Base-by-base conservation (phyloP, 2,797 vertebrate genomes). In the Eleutherodactylus coqui region DNA sequence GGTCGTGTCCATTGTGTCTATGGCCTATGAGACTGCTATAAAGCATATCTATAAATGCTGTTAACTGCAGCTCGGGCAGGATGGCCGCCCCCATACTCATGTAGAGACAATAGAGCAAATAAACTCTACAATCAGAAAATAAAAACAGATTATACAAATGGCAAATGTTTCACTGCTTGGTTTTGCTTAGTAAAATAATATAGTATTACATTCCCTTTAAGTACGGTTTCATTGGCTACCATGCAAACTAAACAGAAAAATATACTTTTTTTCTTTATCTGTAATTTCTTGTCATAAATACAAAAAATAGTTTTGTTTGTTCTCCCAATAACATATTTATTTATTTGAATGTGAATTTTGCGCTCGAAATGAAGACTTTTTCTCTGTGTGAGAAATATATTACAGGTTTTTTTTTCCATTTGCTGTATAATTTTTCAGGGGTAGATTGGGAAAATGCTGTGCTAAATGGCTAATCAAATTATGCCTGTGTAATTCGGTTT, bases 381-480 rank as follows among this genome's bases (percentile, higher is more conserved):
- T 19, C 32, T 14, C 29, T 67, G 45, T 3, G 24, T 17, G 49
- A 79, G 51, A n/a, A 38, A 67, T 67, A 14, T 67, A 32, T 80
- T 34, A 34, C 13, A 55, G 19, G 41, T n/a, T 41, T 70, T 41
- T 41, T 13, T 6, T 4, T 16, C 24, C 11, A 16, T 72, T 55
- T 60, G 60, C 58, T 24, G 45, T 75, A 51, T 75, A 21, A 51
- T 67, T 77, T 76, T 79, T 24, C 13, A 70, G 47, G 21, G 29
- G 38, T 45, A 76, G 72, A 82, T 86, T 86, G 60, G 80, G 27
- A 82, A 78, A 75, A 82, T 9, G 17, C 55, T 27, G 55, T 75
- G 70, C 79, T 86, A 82, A 86, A 76, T 49, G 67, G 62, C 62
- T 86, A 86, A 86, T 86, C 73, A 86, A 78, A 86, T 86, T 86